Evolutionary conservation across 2,888 invertebrate genomes (phyloP), one percentile per base, ranked within the genome.

Genomic region (Synergus laeviventris): DNA sequence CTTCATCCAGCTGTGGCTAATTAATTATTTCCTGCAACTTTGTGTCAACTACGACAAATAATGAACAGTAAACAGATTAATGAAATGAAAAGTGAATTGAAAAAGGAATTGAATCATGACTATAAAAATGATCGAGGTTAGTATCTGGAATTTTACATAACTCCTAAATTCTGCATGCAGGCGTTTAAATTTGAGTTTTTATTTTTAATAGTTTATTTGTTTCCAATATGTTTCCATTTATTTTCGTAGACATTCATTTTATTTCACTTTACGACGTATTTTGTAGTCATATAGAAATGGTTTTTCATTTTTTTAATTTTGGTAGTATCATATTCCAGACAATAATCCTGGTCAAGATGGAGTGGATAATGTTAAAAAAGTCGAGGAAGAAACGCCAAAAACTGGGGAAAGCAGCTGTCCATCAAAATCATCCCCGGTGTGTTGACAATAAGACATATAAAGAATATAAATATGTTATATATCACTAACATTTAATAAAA

Each of bases 301-400:
- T 5, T 45, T 45, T 45, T 45, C 12, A 14, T n/a, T n/a, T n/a
- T n/a, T 36, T 2, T 18, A 39, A 39, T 39, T 54, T 31, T n/a
- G n/a, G n/a, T 31, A 14, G 0, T 14, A 7, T 14, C 1, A 12
- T 1, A 18, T 66, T 70, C 1, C 7, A 70, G 70, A 49, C 31
- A 31, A 70, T 70, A 45, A 16, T 49, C n/a, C 36, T 49, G 18
- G n/a, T n/a, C 12, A 70, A n/a, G 49, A 49, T 70, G 70, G n/a
- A n/a, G 11, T 49, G 70, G 49, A 70, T 1, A 16, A n/a, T 31
- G 9, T 49, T 49, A 54, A 70, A 70, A 45, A 24, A 16, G 1
- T n/a, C 11, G 12, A 31, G 1, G 31, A 56, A 60, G 39, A 60
- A 38, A 38, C 56, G 16, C 11, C 45, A 39, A 66, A 70, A 31